Percentiles rank a stretch among this genome's conserved stretches.
phyloP scores from a whole-genome alignment of 2,888 invertebrate species.

The Xestobium rufovillosum region DNA sequence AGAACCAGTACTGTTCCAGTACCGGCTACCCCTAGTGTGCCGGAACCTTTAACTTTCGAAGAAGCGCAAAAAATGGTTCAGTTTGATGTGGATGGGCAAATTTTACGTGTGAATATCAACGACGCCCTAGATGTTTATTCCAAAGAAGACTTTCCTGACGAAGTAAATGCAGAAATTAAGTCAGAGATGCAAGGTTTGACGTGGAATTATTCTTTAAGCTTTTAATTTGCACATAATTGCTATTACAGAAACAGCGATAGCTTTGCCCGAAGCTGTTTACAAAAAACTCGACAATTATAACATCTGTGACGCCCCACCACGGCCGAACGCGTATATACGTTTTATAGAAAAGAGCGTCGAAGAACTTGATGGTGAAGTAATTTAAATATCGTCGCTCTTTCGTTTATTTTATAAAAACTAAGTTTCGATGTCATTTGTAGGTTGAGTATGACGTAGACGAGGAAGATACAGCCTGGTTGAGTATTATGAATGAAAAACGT shows the following conservation, averaged over 20 bases:
- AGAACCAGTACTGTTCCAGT: constrained; percentile 33
- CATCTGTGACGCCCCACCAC: constrained; percentile 73
- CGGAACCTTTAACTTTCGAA: constrained; percentile 71
- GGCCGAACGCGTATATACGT: constrained; percentile 84
- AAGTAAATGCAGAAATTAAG: constrained; percentile 47
- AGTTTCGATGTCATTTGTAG: constrained; percentile 21
- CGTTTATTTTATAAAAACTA: constrained; percentile 4
- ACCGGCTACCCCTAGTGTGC: constrained; percentile 47
- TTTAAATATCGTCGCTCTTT: too few relatives aligned
- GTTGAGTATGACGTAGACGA: constrained; percentile 97
- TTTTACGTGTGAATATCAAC: constrained; percentile 45
- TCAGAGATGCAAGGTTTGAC: constrained; percentile 27
- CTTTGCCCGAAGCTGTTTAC: constrained; percentile 64
- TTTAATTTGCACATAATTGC: constrained; percentile 15
- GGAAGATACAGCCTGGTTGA: constrained; percentile 93
- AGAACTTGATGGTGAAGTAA: constrained; percentile 78
- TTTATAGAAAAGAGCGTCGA: constrained; percentile 93
- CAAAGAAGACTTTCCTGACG: constrained; percentile 51
- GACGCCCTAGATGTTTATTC: constrained; percentile 64
- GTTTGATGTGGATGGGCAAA: constrained; percentile 71
- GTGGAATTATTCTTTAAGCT: constrained; percentile 1
- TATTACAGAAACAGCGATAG: constrained; percentile 41
- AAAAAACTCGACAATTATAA: constrained; percentile 69
- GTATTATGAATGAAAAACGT: constrained; percentile 79
- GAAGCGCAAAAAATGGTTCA: constrained; percentile 81